These are phyloP conservation scores for Halictus rubicundus DNA, from an alignment of 1,140 invertebrate genomes.

Conservation along the genomic window DNA sequence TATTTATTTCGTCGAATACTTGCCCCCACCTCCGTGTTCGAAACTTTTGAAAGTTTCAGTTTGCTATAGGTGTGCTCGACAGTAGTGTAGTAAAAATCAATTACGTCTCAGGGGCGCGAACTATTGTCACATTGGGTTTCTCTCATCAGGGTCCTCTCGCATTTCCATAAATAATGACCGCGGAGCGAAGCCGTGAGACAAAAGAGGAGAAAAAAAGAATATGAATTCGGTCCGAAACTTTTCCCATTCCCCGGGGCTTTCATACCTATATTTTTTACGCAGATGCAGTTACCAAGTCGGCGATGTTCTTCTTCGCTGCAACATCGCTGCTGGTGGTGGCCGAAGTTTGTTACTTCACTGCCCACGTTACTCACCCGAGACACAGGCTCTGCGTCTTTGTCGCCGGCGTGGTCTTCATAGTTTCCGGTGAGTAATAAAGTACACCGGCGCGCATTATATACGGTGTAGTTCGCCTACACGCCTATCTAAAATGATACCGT, in stretches of 20 bases:
- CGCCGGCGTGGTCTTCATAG: slow-evolving; percentile 84
- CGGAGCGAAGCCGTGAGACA: no score
- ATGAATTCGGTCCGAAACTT: slow-evolving; percentile 20
- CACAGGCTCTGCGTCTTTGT: slow-evolving; percentile 84
- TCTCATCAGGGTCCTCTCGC: no score
- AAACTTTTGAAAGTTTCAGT: no score
- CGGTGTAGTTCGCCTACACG: not conserved
- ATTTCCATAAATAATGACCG: not conserved
- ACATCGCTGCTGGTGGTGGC: slow-evolving; percentile 83
- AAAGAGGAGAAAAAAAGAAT: not conserved
- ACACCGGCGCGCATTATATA: not conserved
- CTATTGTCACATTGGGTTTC: no score
- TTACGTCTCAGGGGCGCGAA: no score
- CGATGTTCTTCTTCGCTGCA: slow-evolving; percentile 84
- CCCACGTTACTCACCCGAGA: slow-evolving; percentile 80
- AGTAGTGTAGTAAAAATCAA: no score
- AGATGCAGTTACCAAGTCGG: slow-evolving; percentile 87
- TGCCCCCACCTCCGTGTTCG: no score
- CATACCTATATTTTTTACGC: slow-evolving; percentile 59
- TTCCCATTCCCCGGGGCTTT: slow-evolving; percentile 21
- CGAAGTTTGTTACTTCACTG: slow-evolving; percentile 84
- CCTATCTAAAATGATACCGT: not conserved
- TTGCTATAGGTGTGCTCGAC: no score
- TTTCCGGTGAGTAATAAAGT: slow-evolving; percentile 68
- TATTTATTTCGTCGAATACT: no score